Evolutionary conservation across 2,113 vertebrate genomes (phyloP), one percentile per base, ranked within the genome.

Genomic region (Eolophus roseicapilla): DNA sequence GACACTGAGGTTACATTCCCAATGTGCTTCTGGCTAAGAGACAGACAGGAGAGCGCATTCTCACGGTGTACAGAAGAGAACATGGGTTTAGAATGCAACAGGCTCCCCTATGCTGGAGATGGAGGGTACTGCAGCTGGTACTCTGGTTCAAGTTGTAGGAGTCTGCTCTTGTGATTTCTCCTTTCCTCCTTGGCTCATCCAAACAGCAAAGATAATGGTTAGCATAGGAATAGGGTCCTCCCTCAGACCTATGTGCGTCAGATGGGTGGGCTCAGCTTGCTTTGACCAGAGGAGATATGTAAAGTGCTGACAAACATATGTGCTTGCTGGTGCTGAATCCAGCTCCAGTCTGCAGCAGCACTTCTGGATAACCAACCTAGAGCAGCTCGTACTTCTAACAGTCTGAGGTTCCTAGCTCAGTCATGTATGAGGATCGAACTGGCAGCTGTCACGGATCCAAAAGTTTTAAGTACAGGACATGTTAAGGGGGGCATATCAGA

Each of bases 41-140:
- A 82, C 39, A 57, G 78, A 46, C 0, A 14, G 83, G 41, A 59
- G 25, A 71, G 49, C 17, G 15, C 4, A 19, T 57, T 57, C 65
- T 64, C 35, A 47, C 68, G 62, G 41, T 62, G 65, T 59, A 47
- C 14, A 65, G 77, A 67, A 68, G 25, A 84, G 21, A 20, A 46
- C 3, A 4, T 0, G 17, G 18, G 7, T 60, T 86, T 39, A 84
- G 18, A 2, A 11, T 3, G 37, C 0, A 0, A 47, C 20, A 46
- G 62, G 35, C 31, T 82, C 12, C 37, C n/a, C 27, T 21, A 16
- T n/a, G 28, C 47, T 50, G 29, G 12, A 35, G 44, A 49, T 28
- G 28, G 37, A 62, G 13, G 8, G 17, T 47, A 35, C 23, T 64
- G 43, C 62, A 68, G 50, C 25, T 74, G 41, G 46, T 63, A 27